A percentile compares a stretch with the other conserved stretches of the same genome.
Conservation (phyloP, 2,113 vertebrate species). For the Odocoileus hemionus region DNA sequence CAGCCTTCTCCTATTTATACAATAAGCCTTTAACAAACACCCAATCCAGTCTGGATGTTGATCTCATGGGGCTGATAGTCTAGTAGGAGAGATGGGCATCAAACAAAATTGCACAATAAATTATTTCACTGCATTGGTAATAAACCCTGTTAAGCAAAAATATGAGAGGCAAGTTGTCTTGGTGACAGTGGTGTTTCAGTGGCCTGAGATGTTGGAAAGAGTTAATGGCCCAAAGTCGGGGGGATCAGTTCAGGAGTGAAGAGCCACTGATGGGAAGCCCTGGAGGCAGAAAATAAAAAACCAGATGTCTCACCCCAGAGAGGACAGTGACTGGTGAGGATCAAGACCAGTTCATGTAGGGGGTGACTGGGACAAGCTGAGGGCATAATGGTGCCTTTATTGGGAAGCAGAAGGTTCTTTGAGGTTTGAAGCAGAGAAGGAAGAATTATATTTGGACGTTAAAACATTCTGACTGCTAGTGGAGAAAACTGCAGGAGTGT, state of each 20-base stretch:
- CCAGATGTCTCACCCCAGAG: accelerated
- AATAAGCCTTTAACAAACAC: neutral
- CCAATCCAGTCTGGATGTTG: neutral
- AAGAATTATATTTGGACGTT: neutral
- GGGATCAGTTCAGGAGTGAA: neutral
- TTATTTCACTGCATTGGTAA: neutral
- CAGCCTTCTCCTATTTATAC: neutral
- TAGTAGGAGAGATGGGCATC: neutral
- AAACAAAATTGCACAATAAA: neutral
- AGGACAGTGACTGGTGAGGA: neutral
- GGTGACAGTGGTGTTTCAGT: neutral
- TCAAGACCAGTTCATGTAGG: neutral
- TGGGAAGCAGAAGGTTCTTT: neutral
- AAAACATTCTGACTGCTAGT: neutral
- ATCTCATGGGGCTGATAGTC: neutral
- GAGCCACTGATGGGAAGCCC: neutral
- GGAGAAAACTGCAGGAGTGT: neutral
- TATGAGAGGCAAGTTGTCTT: neutral
- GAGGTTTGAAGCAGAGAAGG: neutral
- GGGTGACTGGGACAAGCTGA: accelerated
- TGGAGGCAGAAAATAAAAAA: neutral
- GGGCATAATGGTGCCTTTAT: too few species aligned
- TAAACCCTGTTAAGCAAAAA: neutral
- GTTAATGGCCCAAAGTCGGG: neutral
- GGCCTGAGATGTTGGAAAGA: neutral